Percentiles rank a stretch among this genome's conserved stretches.
These are phyloP conservation scores for Geopemphigus sp. DNA, from an alignment of 1,140 invertebrate genomes.

Conservation along the genomic window DNA sequence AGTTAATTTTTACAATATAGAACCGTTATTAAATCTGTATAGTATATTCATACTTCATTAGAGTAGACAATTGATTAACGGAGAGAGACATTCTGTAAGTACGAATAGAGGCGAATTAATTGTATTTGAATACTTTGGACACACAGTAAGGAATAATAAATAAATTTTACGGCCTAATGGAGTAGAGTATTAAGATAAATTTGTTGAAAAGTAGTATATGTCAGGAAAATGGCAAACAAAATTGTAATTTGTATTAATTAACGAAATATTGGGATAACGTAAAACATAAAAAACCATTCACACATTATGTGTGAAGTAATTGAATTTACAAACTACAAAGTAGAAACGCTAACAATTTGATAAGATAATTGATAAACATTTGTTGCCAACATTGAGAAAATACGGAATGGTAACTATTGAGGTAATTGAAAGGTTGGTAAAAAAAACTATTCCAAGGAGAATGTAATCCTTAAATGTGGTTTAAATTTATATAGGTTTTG, in stretches of 20 bases:
- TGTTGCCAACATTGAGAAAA: neutral
- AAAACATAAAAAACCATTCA: neutral
- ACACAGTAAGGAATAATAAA: neutral
- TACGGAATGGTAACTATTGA: neutral
- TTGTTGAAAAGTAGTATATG: neutral
- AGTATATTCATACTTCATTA: slow-evolving; percentile 29
- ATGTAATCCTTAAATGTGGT: neutral
- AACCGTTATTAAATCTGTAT: neutral
- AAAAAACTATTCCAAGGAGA: neutral
- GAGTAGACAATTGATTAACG: slow-evolving; percentile 20
- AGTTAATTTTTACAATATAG: neutral
- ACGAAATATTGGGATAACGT: too few relatives aligned
- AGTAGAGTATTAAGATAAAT: neutral
- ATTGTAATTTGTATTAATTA: neutral
- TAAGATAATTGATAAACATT: neutral
- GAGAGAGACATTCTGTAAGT: slow-evolving; percentile 31
- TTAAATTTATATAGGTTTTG: too few relatives aligned
- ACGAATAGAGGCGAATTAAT: neutral
- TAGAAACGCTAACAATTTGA: neutral
- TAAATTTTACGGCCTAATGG: neutral
- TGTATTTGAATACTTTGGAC: neutral
- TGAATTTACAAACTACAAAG: too few relatives aligned
- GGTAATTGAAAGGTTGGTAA: neutral
- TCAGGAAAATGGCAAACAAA: neutral
- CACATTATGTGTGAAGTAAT: too few relatives aligned